Conservation (phyloP, 2,888 invertebrate genomes). For the Brachynemurus nebulosus region DNA sequence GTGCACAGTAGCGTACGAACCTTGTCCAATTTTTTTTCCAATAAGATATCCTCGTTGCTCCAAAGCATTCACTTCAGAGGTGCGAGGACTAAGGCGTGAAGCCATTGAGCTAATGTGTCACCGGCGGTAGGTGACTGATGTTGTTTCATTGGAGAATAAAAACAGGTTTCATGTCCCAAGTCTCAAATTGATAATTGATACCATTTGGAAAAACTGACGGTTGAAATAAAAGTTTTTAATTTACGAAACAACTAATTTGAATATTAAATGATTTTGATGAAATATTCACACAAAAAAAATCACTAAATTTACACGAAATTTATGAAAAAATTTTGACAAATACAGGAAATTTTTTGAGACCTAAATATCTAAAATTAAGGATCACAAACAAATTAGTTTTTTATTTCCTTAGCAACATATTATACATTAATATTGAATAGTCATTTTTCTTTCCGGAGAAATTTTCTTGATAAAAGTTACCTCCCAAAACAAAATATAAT, state of each 20-base stretch:
- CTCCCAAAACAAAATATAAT: too few relatives aligned
- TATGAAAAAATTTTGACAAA: conserved; percentile 2
- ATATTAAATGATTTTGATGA: not conserved
- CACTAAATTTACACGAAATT: not conserved
- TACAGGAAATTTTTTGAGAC: conserved; percentile 3
- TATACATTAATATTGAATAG: too few relatives aligned
- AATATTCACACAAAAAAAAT: not conserved
- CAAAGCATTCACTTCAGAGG: conserved; percentile 73
- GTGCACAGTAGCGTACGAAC: conserved; percentile 83
- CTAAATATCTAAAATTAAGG: conserved; percentile 1
- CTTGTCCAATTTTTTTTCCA: conserved; percentile 80
- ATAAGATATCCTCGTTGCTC: conserved; percentile 73
- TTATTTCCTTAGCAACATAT: too few relatives aligned
- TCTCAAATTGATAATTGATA: not conserved
- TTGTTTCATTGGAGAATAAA: not conserved
- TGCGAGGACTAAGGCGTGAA: conserved; percentile 59
- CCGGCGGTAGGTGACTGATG: not conserved
- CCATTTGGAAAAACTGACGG: not conserved
- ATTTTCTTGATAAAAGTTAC: too few relatives aligned
- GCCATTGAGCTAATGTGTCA: conserved; percentile 38
- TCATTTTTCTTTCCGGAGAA: too few relatives aligned
- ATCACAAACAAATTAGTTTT: conserved; percentile 4
- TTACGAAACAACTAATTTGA: conserved; percentile 2
- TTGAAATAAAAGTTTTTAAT: not conserved
- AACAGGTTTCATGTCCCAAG: conserved; percentile 1